A percentile compares a stretch with the other conserved stretches of the same genome.
phyloP scores from a whole-genome alignment of 2,888 invertebrate genomes.

The Cylindroiulus punctatus region DNA sequence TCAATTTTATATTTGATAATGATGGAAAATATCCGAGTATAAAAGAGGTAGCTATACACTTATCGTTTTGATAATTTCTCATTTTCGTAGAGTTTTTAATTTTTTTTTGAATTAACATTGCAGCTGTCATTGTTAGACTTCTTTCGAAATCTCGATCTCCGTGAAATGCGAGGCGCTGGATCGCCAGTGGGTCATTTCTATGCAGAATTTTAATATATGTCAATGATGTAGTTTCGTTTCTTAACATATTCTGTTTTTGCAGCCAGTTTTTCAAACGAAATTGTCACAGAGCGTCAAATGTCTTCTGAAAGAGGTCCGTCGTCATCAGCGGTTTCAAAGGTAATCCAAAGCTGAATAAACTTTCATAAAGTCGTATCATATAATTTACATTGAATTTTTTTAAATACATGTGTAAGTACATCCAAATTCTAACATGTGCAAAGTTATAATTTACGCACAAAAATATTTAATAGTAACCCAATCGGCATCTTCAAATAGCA shows the following conservation, averaged over 20 bases:
- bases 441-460: background rate
- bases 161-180: constrained; percentile 75
- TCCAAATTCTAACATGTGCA: background rate
- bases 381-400: too few species aligned
- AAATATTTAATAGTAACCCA: background rate
- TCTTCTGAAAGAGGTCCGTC: constrained; percentile 53
- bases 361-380: too few species aligned
- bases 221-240: background rate
- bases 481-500: background rate
- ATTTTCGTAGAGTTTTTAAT: background rate
- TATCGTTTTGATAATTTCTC: background rate
- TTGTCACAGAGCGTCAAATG: constrained; percentile 53
- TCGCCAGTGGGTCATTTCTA: constrained; percentile 42
- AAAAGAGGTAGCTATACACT: constrained; percentile 71
- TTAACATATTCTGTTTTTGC: constrained; percentile 42
- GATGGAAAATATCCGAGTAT: constrained; percentile 76
- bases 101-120: constrained; percentile 48
- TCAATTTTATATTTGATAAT: constrained; percentile 81
- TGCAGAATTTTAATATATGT: background rate
- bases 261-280: constrained; percentile 54
- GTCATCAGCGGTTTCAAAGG: constrained; percentile 54
- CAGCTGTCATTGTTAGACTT: constrained; percentile 80
- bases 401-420: background rate
- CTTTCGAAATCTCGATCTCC: constrained; percentile 86
- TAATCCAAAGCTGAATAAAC: constrained; percentile 19